phyloP scores from a whole-genome alignment of 1,140 invertebrate genomes.

The Cyclina sinensis region DNA sequence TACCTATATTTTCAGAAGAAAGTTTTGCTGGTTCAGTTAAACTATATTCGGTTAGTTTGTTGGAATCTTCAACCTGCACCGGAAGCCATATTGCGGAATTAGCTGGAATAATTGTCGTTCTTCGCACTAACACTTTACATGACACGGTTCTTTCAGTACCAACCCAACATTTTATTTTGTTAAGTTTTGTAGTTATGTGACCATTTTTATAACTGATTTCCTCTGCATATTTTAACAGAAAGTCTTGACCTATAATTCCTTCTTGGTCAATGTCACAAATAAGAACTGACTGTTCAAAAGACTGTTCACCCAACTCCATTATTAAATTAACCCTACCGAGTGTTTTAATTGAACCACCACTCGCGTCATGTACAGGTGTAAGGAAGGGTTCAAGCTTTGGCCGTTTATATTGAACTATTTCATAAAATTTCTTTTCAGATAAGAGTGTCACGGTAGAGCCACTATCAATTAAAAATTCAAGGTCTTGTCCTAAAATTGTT shows the following conservation, averaged over 20 bases:
- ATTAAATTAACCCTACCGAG: neutral
- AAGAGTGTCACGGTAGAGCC: neutral
- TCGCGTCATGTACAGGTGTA: no score
- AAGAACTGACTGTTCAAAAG: neutral
- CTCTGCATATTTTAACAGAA: conserved; percentile 12
- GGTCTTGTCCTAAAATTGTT: no score
- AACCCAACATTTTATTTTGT: neutral
- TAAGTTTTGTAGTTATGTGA: no score
- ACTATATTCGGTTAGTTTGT: neutral
- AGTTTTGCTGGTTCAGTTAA: neutral
- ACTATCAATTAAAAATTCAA: neutral
- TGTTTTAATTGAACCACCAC: neutral
- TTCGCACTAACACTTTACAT: neutral
- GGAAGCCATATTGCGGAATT: neutral
- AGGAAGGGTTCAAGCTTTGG: neutral
- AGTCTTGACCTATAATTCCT: conserved; percentile 34
- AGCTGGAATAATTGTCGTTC: neutral
- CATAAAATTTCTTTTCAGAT: neutral
- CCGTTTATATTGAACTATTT: neutral
- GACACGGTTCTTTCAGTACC: neutral
- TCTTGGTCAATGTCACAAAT: conserved; percentile 28
- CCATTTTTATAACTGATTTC: neutral
- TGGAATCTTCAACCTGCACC: neutral
- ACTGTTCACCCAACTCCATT: no score
- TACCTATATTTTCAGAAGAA: neutral